A percentile compares a stretch with the other conserved stretches of the same genome.
Evolutionary conservation across 2,888 invertebrate species (phyloP).

Genomic region (Maniola hyperantus): DNA sequence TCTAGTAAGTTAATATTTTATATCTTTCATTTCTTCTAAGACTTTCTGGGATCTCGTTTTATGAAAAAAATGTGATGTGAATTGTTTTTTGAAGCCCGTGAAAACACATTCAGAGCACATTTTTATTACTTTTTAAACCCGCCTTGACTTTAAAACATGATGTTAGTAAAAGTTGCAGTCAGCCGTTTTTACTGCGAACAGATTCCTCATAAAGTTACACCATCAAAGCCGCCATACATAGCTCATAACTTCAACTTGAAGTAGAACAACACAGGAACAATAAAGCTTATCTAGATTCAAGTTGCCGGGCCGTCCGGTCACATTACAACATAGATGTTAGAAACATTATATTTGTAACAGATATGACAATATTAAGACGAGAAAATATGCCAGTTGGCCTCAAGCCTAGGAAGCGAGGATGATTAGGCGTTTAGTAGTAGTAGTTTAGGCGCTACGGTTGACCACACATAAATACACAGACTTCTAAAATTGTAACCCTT

Average conservation of each 20-base stretch:
- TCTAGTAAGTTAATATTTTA: no score
- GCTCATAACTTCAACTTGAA: slow-evolving; percentile 3
- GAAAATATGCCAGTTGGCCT: background rate
- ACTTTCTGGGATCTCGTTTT: no score
- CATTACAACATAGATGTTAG: slow-evolving; percentile 22
- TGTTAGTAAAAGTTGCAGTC: background rate
- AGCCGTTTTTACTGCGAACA: background rate
- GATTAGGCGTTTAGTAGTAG: no score
- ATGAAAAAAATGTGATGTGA: no score
- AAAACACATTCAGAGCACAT: background rate
- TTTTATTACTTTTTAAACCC: background rate
- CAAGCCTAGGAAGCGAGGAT: background rate
- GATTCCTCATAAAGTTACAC: slow-evolving; percentile 4
- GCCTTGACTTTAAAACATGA: background rate
- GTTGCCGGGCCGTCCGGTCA: slow-evolving; percentile 23
- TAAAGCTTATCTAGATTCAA: slow-evolving; percentile 30
- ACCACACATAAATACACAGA: no score
- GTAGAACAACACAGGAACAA: slow-evolving; percentile 4
- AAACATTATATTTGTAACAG: background rate
- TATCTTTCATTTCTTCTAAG: no score
- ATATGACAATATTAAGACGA: background rate
- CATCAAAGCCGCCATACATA: background rate
- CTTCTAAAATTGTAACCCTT: no score
- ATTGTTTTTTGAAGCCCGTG: no score
- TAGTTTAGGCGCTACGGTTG: no score